Conservation (phyloP, 2,888 invertebrate genomes). For the Agelastica alni region DNA sequence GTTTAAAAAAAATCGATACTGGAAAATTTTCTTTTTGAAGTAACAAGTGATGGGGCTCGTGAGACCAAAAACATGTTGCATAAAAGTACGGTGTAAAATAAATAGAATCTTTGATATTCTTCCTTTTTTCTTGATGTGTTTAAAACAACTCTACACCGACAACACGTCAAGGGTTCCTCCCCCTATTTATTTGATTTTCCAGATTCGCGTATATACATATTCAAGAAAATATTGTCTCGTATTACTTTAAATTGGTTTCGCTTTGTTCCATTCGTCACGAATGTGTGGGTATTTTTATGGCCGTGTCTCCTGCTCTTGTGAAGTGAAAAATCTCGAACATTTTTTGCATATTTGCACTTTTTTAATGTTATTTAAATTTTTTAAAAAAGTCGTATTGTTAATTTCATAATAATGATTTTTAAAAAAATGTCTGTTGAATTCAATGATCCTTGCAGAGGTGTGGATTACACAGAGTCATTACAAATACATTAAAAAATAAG, state of each 20-base stretch:
- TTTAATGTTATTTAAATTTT: not conserved
- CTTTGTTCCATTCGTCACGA: slow-evolving; percentile 40
- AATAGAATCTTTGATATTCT: slow-evolving; percentile 8
- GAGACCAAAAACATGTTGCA: no score
- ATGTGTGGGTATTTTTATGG: slow-evolving; percentile 35
- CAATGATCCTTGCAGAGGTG: no score
- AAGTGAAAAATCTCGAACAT: slow-evolving; percentile 1
- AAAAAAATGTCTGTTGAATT: no score
- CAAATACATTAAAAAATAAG: no score
- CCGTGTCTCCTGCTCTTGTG: slow-evolving; percentile 1
- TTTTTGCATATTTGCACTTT: not conserved
- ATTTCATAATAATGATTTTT: no score
- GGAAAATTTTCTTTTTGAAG: no score
- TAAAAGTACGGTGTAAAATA: no score
- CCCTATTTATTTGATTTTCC: slow-evolving; percentile 36
- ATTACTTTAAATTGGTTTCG: slow-evolving; percentile 36
- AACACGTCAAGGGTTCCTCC: slow-evolving; percentile 18
- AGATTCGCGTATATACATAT: slow-evolving; percentile 22
- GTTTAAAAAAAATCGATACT: no score
- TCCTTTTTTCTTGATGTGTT: not conserved
- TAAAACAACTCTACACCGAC: not conserved
- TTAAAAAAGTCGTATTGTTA: no score
- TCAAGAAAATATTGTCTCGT: slow-evolving; percentile 32
- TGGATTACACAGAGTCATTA: no score
- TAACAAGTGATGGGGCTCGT: no score